Base-by-base conservation (phyloP, 1,140 invertebrate species). In the Sarcophaga bullata region DNA sequence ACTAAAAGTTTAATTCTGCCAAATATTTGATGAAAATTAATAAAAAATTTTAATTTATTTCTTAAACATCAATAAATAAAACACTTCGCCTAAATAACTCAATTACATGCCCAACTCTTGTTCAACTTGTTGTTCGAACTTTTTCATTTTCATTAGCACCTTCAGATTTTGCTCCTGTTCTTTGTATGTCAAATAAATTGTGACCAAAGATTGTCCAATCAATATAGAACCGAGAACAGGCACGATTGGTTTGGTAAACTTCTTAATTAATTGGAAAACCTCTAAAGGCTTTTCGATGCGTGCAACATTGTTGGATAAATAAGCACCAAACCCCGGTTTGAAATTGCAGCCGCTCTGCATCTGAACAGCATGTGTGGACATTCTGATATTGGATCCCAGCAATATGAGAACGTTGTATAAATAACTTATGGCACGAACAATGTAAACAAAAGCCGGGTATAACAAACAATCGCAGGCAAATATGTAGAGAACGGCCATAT, bases 331-430 rank as follows among this genome's bases (percentile, higher is more conserved):
- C 10, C 84, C 62, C 0, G 85, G 83, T n/a, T 84, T 92, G 91
- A 11, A 91, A 82, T n/a, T 10, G 86, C 85, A 48, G 89, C 86
- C n/a, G 91, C 87, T 49, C 91, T 87, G n/a, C 15, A 89, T 82
- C 85, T 92, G 87, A 0, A 89, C 80, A 81, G n/a, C 91, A 92
- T 6, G 90, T 82, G 0, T n/a, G 91, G 90, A 84, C 91, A 92
- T 62, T 87, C 84, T 4, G 75, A 81, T 72, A 91, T 84, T 15
- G 88, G 86, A 47, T 86, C n/a, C 83, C 75, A 92, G 81, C 1
- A 91, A 80, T 7, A 91, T 83, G 11, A n/a, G 87, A 85, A 6
- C 84, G 86, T 84, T 91, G 86, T 10, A n/a, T n/a, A n/a, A n/a
- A n/a, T n/a, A n/a, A n/a, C n/a, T 88, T 87, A 83, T 92, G 91